Percentiles rank a stretch among this genome's conserved stretches.
These are phyloP conservation scores for Apis mellifera DNA, from an alignment of 1,140 invertebrate genomes.

Conservation along the genomic window Amel_HAv3.1 CM009942.2:5238001-5238500, in stretches of 20 bases:
- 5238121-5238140: not conserved
- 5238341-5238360: not conserved
- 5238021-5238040: not conserved
- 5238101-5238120: conserved; percentile 41
- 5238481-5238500: not conserved
- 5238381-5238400: not conserved
- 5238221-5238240: conserved; percentile 38
- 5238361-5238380: not conserved
- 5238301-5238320: conserved; percentile 19
- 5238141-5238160: not conserved
- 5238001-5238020: not conserved
- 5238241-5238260: conserved; percentile 16
- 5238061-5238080: not conserved
- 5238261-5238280: conserved; percentile 48
- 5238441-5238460: not conserved
- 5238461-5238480: not conserved
- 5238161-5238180: conserved; percentile 42
- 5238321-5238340: conserved; percentile 19
- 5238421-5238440: not conserved
- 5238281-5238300: conserved; percentile 37
- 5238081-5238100: not conserved
- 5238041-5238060: not conserved
- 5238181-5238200: conserved; percentile 32
- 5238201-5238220: conserved; percentile 38
- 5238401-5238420: not conserved